Evolutionary conservation across 1,140 invertebrate species (phyloP).

Genomic region (Scaptomyza pallida): DNA sequence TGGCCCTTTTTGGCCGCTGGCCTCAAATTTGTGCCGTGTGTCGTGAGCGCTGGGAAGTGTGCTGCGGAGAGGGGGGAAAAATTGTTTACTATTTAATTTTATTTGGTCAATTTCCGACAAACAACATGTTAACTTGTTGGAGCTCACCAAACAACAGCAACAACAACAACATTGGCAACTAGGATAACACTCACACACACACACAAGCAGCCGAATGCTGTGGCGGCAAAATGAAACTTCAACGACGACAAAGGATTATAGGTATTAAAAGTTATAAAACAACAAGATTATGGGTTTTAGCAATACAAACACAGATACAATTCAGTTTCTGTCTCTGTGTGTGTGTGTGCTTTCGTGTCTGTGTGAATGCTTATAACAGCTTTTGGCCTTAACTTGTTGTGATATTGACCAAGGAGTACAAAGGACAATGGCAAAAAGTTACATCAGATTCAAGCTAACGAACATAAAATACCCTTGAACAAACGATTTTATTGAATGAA

Average conservation of each 20-base stretch:
- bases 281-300: constrained; percentile 70
- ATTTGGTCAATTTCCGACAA: constrained; percentile 71
- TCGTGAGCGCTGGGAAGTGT: neutral
- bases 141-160: constrained; percentile 21
- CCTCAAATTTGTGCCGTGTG: neutral
- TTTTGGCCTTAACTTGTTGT: constrained; percentile 30
- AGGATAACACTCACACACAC: constrained; percentile 14
- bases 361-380: constrained; percentile 6
- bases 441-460: neutral
- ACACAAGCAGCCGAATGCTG: too few relatives aligned
- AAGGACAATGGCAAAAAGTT: neutral
- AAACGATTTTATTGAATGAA: too few relatives aligned
- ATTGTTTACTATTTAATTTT: constrained; percentile 70
- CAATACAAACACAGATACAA: constrained; percentile 58
- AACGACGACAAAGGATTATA: constrained; percentile 56
- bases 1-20: neutral
- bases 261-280: constrained; percentile 80
- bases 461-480: constrained; percentile 3
- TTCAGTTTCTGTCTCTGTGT: neutral
- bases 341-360: constrained; percentile 1
- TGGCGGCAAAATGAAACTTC: constrained; percentile 43
- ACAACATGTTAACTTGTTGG: constrained; percentile 64
- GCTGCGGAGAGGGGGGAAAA: constrained; percentile 9
- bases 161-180: constrained; percentile 17
- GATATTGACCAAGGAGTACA: constrained; percentile 36